A percentile compares a stretch with the other conserved stretches of the same genome.
Evolutionary conservation across 2,888 invertebrate species (phyloP).

Genomic region (Lepidocyrtoides sp.): DNA sequence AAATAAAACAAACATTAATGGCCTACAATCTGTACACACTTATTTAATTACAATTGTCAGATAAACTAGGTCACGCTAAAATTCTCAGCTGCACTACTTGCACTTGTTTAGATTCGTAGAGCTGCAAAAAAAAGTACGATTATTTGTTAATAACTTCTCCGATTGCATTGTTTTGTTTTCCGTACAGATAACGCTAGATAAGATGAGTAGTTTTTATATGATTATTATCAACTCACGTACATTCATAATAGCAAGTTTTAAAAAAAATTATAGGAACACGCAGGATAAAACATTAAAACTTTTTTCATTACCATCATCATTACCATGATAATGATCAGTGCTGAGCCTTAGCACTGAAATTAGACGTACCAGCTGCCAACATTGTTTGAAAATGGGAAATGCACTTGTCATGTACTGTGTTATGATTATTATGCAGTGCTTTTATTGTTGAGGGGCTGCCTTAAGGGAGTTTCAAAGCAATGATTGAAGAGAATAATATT

Average conservation of each 20-base stretch:
- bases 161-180: not conserved
- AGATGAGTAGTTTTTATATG: not conserved
- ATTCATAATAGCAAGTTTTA: not conserved
- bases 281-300: not conserved
- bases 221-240: not conserved
- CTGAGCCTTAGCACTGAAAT: not conserved
- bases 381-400: conserved; percentile 71
- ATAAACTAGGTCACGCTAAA: not conserved
- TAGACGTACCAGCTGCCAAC: conserved; percentile 38
- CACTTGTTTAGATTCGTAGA: conserved; percentile 15
- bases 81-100: conserved; percentile 29
- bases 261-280: not conserved
- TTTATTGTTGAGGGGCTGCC: not conserved
- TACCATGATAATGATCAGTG: conserved; percentile 29
- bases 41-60: no score
- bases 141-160: conserved; percentile 1
- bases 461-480: not conserved
- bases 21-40: no score
- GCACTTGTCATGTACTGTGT: conserved; percentile 55
- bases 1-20: no score
- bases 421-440: conserved; percentile 16
- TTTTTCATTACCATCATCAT: conserved; percentile 6
- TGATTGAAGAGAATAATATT: conserved; percentile 30
- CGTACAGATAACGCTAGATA: not conserved
- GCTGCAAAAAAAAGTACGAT: not conserved